These are phyloP conservation scores for Stictonetta naevosa DNA, from an alignment of 2,113 vertebrate genomes.

Conservation along the genomic window DNA sequence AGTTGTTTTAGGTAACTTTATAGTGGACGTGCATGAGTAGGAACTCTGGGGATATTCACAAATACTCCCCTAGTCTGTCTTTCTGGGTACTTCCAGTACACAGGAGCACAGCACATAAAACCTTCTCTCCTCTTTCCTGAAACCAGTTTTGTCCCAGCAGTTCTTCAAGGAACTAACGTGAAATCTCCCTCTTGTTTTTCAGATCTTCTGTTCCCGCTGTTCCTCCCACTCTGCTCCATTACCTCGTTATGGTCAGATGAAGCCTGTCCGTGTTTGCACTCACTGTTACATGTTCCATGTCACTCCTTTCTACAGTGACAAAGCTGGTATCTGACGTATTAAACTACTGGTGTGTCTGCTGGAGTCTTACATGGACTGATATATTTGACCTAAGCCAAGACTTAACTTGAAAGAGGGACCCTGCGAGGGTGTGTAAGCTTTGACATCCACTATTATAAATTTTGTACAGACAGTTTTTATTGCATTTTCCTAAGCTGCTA, in stretches of 20 bases:
- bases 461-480: slow-evolving; percentile 66
- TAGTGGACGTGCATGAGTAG: not conserved
- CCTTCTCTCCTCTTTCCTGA: not conserved
- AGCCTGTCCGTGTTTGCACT: slow-evolving; percentile 95
- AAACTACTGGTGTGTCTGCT: not conserved
- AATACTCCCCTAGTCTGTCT: not conserved
- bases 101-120: accelerated
- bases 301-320: slow-evolving; percentile 97
- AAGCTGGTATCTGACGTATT: slow-evolving; percentile 83
- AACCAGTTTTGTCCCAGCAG: not conserved
- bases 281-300: slow-evolving; percentile 99
- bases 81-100: not conserved
- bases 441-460: slow-evolving; percentile 60
- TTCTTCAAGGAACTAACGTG: not conserved
- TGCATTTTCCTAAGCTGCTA: slow-evolving; percentile 71
- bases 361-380: slow-evolving; percentile 37
- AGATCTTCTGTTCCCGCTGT: slow-evolving; percentile 99
- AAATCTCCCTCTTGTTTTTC: slow-evolving; percentile 55
- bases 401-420: slow-evolving; percentile 46
- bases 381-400: slow-evolving; percentile 59
- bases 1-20: not conserved
- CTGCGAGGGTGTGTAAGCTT: slow-evolving; percentile 35
- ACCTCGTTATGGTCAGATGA: slow-evolving; percentile 96
- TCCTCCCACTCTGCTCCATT: slow-evolving; percentile 95
- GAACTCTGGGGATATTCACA: not conserved